Conservation (phyloP, 2,797 vertebrate species). For the Takifugu rubripes region DNA sequence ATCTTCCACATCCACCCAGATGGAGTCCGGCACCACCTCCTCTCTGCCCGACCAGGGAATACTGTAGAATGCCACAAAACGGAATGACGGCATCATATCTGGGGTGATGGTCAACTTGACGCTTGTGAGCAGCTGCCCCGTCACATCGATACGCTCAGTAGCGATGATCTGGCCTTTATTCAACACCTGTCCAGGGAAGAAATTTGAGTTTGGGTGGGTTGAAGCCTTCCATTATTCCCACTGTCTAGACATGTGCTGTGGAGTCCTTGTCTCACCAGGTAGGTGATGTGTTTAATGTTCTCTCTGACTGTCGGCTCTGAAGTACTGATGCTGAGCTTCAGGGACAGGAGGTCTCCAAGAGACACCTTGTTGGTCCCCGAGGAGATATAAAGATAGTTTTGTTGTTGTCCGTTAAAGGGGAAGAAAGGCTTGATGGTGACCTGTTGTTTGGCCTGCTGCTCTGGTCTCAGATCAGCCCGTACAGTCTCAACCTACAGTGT, state of each 20-base stretch:
- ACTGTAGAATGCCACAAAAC: constrained; percentile 74
- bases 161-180: constrained; percentile 71
- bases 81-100: constrained; percentile 77
- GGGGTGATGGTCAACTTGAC: constrained; percentile 56
- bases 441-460: constrained; percentile 63
- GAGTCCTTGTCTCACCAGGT: constrained; percentile 61
- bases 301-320: constrained; percentile 11
- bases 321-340: constrained; percentile 33
- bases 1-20: constrained; percentile 76
- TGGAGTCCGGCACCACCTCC: constrained; percentile 79
- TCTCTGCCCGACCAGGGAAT: constrained; percentile 25
- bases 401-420: accelerated
- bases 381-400: constrained; percentile 66
- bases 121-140: constrained; percentile 34
- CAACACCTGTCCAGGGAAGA: constrained; percentile 58
- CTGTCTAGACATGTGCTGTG: not conserved
- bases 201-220: not conserved
- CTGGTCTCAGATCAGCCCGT: constrained; percentile 44
- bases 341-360: constrained; percentile 30
- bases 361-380: constrained; percentile 24
- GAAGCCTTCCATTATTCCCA: not conserved
- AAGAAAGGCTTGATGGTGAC: constrained; percentile 15
- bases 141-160: constrained; percentile 17
- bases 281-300: constrained; percentile 57
- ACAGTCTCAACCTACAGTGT: constrained; percentile 59